Evolutionary conservation across 2,113 vertebrate species (phyloP), one percentile per base, ranked within the genome.

Genomic region (Crotalus tigris): DNA sequence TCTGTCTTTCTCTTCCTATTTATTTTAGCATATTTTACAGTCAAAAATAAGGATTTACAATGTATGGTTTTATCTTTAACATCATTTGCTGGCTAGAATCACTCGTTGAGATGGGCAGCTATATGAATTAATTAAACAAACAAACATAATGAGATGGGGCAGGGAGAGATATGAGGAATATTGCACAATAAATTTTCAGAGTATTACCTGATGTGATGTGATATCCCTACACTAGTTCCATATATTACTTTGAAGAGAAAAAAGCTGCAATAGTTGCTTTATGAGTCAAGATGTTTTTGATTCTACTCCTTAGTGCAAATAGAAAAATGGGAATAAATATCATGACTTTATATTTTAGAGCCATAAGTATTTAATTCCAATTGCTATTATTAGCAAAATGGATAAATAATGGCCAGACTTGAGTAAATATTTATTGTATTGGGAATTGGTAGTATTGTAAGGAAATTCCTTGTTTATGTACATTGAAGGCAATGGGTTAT

Each of bases 281-380:
- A 55, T 91, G 85, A 95, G 93, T 95, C 96, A 97, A 95, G 94
- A 95, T 97, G 93, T 94, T 95, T 97, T 97, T 95, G 95, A 95
- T 0, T 24, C 53, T 92, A 94, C 94, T 91, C 95, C 95, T 97
- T 97, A 81, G 8, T 81, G 33, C 17, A 81, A 33, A 81, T 21
- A 58, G 88, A 95, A 94, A 39, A 94, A 93, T 39, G 61, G 0
- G 90, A 93, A 94, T 86, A 93, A 93, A 3, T 51, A 90, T 92
- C 75, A 81, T 81, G 39, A 44, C 17, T 81, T 44, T 81, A 44
- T 13, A 51, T 29, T 87, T 51, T 29, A 51, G 0, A 85, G 92
- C n/a, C 3, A 0, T 17, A 54, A 90, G n/a, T 93, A 87, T 90
- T 93, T 92, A 49, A 57, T 9, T 94, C 94, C 0, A 0, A 0